A percentile compares a stretch with the other conserved stretches of the same genome.
Conservation (phyloP, 2,888 invertebrate genomes). For the Lasioglossum vierecki region DNA sequence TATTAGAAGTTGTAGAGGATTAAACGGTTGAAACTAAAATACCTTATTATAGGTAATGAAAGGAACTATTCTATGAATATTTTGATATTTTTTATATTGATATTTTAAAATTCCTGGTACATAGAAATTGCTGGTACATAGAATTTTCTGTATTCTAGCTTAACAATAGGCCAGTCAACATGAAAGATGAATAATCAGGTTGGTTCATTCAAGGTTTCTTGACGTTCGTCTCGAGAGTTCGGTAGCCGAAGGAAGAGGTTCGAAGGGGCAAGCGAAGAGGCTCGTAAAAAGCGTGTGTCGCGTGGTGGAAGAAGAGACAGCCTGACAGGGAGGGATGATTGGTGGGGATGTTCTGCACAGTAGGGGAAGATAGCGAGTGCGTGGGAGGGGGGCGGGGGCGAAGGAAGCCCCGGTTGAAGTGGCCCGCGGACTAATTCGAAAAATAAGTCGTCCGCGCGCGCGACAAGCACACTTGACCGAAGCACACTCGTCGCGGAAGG, state of each 20-base stretch:
- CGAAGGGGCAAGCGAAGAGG: slow-evolving; percentile 13
- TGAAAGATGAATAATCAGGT: not conserved
- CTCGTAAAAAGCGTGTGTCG: slow-evolving; percentile 31
- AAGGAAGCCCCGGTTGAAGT: slow-evolving; percentile 59
- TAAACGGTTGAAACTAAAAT: no score
- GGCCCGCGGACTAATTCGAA: slow-evolving; percentile 79
- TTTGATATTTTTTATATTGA: no score
- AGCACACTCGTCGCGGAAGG: slow-evolving; percentile 81
- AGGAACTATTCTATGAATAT: no score
- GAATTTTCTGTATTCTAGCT: not conserved
- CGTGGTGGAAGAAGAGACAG: slow-evolving; percentile 33
- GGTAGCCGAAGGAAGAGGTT: not conserved
- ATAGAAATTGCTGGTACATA: no score
- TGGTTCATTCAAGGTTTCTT: not conserved
- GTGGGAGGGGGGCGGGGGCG: slow-evolving; percentile 55
- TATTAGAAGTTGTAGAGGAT: no score
- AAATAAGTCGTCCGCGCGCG: slow-evolving; percentile 79
- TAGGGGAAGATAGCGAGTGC: slow-evolving; percentile 58
- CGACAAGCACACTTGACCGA: slow-evolving; percentile 82
- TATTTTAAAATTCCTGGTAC: not conserved
- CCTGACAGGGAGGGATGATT: slow-evolving; percentile 55
- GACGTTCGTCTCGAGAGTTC: not conserved
- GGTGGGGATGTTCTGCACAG: slow-evolving; percentile 61
- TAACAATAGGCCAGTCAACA: not conserved
- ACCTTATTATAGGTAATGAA: no score